Base-by-base conservation (phyloP, 2,888 invertebrate genomes). In the Himalopsyche kuldschensis region DNA sequence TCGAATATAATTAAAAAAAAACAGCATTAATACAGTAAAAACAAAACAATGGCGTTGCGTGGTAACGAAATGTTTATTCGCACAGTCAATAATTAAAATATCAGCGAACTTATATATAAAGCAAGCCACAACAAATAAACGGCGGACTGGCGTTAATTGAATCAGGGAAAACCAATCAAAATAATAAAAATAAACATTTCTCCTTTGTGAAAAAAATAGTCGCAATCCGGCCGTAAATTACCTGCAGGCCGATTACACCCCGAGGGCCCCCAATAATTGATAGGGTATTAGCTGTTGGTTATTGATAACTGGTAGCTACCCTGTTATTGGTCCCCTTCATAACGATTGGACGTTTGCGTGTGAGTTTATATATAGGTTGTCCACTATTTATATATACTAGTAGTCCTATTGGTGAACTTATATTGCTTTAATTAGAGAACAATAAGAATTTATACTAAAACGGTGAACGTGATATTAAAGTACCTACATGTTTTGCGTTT, bases 181-280 rank as follows among this genome's bases (percentile, higher is more conserved):
- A 69, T 69, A 69, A 69, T 69, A 69, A 69, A 69, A 69, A 69
- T 69, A 69, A 69, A 69, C 69, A 69, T 30, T 41, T 69, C 69
- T 78, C 77, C 6, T 41, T 32, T 15, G 46, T 79, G 83, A 78
- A 63, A 79, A 76, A 69, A 83, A 80, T 80, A 80, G 63, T 63
- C 78, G 78, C 78, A 48, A 84, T 69, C 78, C 27, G 76, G 63
- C 48, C 82, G 83, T 84, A 86, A 86, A 86, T 84, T 86, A 86
- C 84, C 83, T 78, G 82, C 79, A 83, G 48, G 41, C 63, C 78
- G 85, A 85, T 85, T 79, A 85, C 84, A 82, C 84, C 84, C 85
- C 75, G 80, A 84, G 85, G 85, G 84, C 84, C 81, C 77, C 78
- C 83, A 83, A 83, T 86, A 86, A 86, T 86, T 86, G 85, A 86